Evolutionary conservation across 2,113 vertebrate genomes (phyloP).

Genomic region (Aramus guarauna): DNA sequence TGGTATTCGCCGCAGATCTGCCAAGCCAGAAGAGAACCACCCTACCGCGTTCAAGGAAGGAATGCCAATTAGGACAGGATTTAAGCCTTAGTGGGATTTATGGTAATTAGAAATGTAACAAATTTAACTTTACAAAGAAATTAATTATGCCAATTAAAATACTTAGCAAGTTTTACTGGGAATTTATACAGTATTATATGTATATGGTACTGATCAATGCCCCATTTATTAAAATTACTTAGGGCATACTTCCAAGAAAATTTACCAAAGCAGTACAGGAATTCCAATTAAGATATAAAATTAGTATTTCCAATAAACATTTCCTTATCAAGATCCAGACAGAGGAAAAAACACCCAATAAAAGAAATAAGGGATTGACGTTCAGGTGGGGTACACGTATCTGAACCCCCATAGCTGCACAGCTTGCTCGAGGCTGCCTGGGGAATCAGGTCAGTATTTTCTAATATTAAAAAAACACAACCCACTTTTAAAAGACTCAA

Average conservation of each 20-base stretch:
- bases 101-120: conserved; percentile 23
- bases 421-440: not conserved
- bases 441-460: not conserved
- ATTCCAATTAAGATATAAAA: not conserved
- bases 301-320: not conserved
- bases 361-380: not conserved
- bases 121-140: conserved; percentile 44
- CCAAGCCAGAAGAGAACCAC: not conserved
- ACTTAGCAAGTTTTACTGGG: conserved; percentile 15
- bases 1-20: not conserved
- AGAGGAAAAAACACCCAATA: not conserved
- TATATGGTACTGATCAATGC: not conserved
- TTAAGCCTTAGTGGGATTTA: conserved; percentile 39
- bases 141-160: conserved; percentile 43
- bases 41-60: not conserved
- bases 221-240: not conserved
- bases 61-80: conserved; percentile 18
- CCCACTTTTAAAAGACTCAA: not conserved
- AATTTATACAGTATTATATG: not conserved
- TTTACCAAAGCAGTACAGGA: not conserved
- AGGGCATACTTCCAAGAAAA: not conserved
- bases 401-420: rapidly evolving
- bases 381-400: not conserved
- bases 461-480: not conserved
- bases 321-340: not conserved